phyloP scores from a whole-genome alignment of 2,797 vertebrate genomes.

The Galagoides demidoff region DNA sequence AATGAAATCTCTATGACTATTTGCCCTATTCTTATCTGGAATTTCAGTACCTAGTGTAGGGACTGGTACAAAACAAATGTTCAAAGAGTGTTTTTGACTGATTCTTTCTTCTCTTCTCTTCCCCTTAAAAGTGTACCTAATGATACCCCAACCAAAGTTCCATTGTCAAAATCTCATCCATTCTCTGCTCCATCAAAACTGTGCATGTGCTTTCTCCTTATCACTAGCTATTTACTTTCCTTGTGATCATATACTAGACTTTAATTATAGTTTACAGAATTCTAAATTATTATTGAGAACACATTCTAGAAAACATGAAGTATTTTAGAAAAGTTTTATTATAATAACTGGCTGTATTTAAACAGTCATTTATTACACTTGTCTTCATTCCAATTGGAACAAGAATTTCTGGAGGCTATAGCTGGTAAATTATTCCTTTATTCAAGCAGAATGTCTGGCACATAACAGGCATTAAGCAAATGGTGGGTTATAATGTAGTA shows the following conservation, averaged over 20 bases:
- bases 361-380: conserved; percentile 45
- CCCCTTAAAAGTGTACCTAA: background rate
- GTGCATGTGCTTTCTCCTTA: background rate
- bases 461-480: conserved; percentile 10
- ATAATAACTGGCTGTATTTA: background rate
- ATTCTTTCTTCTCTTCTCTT: background rate
- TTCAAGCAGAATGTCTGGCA: conserved; percentile 12
- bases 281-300: conserved; percentile 39
- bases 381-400: conserved; percentile 19
- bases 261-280: conserved; percentile 16
- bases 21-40: background rate
- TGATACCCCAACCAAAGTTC: background rate
- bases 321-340: conserved; percentile 19
- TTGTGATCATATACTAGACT: conserved; percentile 12
- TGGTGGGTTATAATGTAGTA: background rate
- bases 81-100: background rate
- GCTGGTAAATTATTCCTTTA: conserved; percentile 34
- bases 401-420: conserved; percentile 9
- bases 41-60: background rate
- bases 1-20: background rate
- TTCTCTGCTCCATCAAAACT: background rate
- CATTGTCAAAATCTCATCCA: background rate
- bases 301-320: conserved; percentile 47
- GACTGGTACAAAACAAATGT: background rate
- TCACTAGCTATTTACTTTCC: background rate